phyloP scores from a whole-genome alignment of 2,888 invertebrate species.

The Phengaris alcon region DNA sequence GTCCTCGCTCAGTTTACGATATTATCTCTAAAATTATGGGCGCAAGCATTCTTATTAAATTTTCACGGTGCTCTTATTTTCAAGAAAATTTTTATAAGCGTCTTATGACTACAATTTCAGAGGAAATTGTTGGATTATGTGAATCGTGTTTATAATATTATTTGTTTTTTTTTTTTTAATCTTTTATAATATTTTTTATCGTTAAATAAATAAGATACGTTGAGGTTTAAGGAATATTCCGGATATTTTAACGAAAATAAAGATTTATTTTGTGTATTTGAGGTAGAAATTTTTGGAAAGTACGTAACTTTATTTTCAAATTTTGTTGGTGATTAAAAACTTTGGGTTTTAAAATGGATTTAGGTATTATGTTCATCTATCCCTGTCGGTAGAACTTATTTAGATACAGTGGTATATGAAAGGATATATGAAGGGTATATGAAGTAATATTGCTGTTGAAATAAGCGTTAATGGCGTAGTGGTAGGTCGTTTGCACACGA shows the following conservation, averaged over 20 bases:
- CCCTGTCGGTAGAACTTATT: neutral
- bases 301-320: neutral
- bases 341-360: neutral
- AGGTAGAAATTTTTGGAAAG: neutral
- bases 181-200: neutral
- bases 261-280: neutral
- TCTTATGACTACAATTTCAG: conserved; percentile 22
- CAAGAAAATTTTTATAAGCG: conserved; percentile 28
- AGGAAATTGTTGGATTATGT: conserved; percentile 23
- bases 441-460: neutral
- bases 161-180: neutral
- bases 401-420: neutral
- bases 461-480: neutral
- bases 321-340: neutral
- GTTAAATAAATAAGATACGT: neutral
- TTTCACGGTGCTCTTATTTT: conserved; percentile 27
- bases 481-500: no score
- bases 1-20: conserved; percentile 31
- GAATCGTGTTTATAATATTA: conserved; percentile 9
- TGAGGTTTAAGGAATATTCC: neutral
- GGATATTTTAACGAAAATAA: neutral
- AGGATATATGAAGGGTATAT: neutral
- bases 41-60: conserved; percentile 31
- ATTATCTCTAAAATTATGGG: conserved; percentile 31
- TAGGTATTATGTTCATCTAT: neutral